A percentile compares a stretch with the other conserved stretches of the same genome.
Conservation (phyloP, 2,888 invertebrate species). For the Coecobrya sp. region DNA sequence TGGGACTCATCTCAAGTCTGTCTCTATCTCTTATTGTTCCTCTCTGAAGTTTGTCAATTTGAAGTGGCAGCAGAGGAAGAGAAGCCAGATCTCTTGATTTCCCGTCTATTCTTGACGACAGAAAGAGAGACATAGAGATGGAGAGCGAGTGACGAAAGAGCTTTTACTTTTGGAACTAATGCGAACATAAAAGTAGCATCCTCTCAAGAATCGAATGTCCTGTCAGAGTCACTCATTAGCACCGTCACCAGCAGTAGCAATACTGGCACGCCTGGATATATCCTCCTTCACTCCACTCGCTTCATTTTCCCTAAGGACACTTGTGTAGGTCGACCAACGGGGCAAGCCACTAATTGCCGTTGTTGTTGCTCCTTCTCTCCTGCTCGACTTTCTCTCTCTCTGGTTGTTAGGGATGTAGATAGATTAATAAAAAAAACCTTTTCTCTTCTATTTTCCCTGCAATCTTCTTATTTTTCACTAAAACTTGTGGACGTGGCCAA, state of each 20-base stretch:
- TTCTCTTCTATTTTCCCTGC: neutral
- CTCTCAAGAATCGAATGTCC: conserved; percentile 8
- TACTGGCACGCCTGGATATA: neutral
- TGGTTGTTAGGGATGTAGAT: conserved; percentile 2
- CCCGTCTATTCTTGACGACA: neutral
- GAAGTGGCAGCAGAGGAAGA: neutral
- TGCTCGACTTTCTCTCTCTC: neutral
- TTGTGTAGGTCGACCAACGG: neutral
- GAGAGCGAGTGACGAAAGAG: too few species aligned
- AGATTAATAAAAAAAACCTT: conserved; percentile 1
- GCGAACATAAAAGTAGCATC: neutral
- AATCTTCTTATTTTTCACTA: neutral
- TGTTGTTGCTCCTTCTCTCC: neutral
- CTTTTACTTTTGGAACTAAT: neutral
- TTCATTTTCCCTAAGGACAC: neutral
- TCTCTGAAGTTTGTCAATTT: neutral
- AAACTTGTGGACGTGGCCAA: neutral
- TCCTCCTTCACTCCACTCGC: neutral
- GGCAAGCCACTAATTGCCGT: conserved; percentile 26
- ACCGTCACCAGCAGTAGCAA: neutral
- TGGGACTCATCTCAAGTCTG: neutral
- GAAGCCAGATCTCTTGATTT: neutral
- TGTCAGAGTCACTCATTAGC: conserved; percentile 34
- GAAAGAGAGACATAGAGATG: neutral
- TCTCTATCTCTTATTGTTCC: neutral